Base-by-base conservation (phyloP, 1,140 invertebrate genomes). In the Trichogramma pretiosum region DNA sequence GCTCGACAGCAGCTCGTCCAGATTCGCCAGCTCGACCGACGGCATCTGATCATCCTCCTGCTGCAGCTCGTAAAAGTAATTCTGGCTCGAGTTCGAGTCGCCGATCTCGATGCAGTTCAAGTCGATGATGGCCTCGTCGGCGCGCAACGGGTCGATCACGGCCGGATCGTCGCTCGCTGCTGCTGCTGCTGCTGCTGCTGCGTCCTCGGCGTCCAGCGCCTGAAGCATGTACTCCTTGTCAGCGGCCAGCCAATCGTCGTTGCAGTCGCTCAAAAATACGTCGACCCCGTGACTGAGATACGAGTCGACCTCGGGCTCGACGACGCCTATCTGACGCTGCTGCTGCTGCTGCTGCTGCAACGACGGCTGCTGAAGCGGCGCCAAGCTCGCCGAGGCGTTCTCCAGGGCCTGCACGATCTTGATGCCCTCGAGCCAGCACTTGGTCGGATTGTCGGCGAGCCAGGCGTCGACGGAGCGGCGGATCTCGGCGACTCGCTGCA, bases 381-480 rank as follows among this genome's bases (percentile, higher is more conserved):
- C 51, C 56, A 32, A 55, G 55, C 5, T 49, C 30, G 26, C 24
- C 45, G 34, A 28, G 37, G 57, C 54, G 26, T 65, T 65, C 28
- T 62, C 54, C 36, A 50, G 17, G 5, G 64, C 57, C 40, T 65
- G 63, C 28, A 65, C 19, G n/a, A 44, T 48, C 33, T 54, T 64
- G 7, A 65, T 38, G 16, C 58, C 60, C 33, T 62, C 57, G 3
- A 56, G 21, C 58, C 60, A 64, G n/a, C 43, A 39, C 10, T 35
- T 58, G 1, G 40, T 48, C 11, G 58, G 57, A 53, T 66, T 59
- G 16, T 58, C 43, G 13, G 21, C 41, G 30, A 56, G 23, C 62
- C 62, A 64, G n/a, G n/a, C n/a, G n/a, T n/a, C n/a, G n/a, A n/a
- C n/a, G n/a, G n/a, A n/a, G n/a, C n/a, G n/a, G n/a, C n/a, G 18